Conservation (phyloP, 1,140 invertebrate species). For the Nasonia giraulti region DNA sequence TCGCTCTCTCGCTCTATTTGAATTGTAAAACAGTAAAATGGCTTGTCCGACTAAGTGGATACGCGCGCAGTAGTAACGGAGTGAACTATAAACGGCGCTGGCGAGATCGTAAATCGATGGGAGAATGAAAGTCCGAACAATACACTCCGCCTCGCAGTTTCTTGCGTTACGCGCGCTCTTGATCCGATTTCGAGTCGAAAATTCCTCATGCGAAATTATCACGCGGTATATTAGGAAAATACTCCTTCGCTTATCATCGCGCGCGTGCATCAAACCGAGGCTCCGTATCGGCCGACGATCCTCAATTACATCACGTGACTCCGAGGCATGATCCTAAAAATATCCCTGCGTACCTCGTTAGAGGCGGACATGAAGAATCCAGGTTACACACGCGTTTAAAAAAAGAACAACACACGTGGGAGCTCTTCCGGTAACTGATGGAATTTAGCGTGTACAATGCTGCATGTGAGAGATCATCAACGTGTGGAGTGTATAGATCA, state of each 20-base stretch:
- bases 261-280: neutral
- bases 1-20: neutral
- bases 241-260: neutral
- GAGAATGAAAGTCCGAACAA: neutral
- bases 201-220: neutral
- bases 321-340: slow-evolving; percentile 21
- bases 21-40: slow-evolving; percentile 27
- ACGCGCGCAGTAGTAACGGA: neutral
- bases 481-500: neutral
- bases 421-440: too few relatives aligned
- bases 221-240: neutral
- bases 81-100: neutral
- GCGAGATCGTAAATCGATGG: neutral
- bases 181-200: neutral
- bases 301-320: slow-evolving; percentile 26
- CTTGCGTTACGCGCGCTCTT: neutral
- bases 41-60: slow-evolving; percentile 9
- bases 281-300: neutral
- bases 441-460: too few relatives aligned
- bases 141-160: neutral
- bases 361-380: slow-evolving; percentile 9
- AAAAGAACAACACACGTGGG: neutral
- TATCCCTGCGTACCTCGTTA: slow-evolving; percentile 12
- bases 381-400: slow-evolving; percentile 16
- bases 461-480: neutral